Conservation (phyloP, 2,888 invertebrate genomes). For the Keiferia lycopersicella region DNA sequence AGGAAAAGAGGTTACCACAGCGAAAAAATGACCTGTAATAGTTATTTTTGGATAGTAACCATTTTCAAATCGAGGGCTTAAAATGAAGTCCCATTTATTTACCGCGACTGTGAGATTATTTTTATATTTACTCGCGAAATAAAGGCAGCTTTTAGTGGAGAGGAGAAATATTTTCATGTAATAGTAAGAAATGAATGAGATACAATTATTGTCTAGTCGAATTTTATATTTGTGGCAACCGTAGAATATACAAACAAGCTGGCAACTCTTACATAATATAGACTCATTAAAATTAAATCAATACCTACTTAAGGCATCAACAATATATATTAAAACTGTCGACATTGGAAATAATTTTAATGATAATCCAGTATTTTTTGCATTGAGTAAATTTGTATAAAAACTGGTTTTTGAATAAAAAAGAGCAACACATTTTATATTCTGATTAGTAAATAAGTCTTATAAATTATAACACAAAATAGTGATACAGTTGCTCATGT, state of each 20-base stretch:
- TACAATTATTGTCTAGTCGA: conserved; percentile 23
- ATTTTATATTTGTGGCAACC: conserved; percentile 14
- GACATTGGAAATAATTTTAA: not conserved
- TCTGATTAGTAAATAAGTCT: too few species aligned
- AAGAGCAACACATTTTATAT: too few species aligned
- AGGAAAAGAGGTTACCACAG: conserved; percentile 64
- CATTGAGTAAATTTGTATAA: too few species aligned
- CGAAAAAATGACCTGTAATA: conserved; percentile 53
- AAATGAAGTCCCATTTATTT: not conserved
- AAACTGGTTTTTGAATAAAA: too few species aligned
- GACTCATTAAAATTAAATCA: not conserved
- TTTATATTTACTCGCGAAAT: not conserved
- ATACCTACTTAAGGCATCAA: not conserved
- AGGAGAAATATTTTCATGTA: conserved; percentile 17
- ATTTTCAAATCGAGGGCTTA: not conserved
- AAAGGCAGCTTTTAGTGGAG: not conserved
- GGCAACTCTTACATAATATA: not conserved
- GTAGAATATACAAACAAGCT: too few species aligned
- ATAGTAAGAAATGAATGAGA: conserved; percentile 16
- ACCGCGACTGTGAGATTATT: not conserved
- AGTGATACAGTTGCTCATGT: too few species aligned
- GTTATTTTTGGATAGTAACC: conserved; percentile 14
- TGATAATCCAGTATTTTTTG: not conserved
- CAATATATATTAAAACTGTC: not conserved
- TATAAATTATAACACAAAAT: too few species aligned